A percentile compares a stretch with the other conserved stretches of the same genome.
Evolutionary conservation across 2,888 invertebrate species (phyloP).

Genomic region (Chorisops tibialis): DNA sequence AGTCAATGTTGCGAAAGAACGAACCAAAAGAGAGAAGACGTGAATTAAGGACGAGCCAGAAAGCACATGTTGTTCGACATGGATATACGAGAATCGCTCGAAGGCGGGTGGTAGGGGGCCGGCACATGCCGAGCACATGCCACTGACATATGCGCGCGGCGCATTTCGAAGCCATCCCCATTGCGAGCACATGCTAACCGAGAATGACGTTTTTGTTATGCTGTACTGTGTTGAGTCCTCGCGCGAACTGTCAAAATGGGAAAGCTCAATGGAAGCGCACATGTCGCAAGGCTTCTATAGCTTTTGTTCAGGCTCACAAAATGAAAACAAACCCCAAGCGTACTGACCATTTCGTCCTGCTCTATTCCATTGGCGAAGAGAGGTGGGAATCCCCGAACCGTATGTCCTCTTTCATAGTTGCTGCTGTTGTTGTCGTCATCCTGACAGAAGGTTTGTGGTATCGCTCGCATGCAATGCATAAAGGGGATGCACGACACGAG

Average conservation of each 20-base stretch:
- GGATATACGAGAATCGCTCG: slow-evolving; percentile 5
- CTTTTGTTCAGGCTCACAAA: slow-evolving; percentile 27
- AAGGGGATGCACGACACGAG: neutral
- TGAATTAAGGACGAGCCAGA: neutral
- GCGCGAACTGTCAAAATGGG: slow-evolving; percentile 2
- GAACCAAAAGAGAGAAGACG: slow-evolving; percentile 1
- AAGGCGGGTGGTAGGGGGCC: slow-evolving; percentile 19
- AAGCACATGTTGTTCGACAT: slow-evolving; percentile 12
- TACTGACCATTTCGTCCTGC: slow-evolving; percentile 9
- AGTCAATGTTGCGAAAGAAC: slow-evolving; percentile 10
- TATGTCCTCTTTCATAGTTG: too few relatives aligned
- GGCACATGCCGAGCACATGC: slow-evolving; percentile 23
- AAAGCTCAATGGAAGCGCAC: slow-evolving; percentile 21
- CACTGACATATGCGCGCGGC: neutral
- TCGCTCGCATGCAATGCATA: neutral
- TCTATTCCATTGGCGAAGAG: neutral
- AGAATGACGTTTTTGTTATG: neutral
- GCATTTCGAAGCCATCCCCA: slow-evolving; percentile 21
- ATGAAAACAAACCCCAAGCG: slow-evolving; percentile 30
- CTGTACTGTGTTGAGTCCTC: neutral
- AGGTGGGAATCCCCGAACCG: too few relatives aligned
- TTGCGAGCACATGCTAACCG: slow-evolving; percentile 8
- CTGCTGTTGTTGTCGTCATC: too few relatives aligned
- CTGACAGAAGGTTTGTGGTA: neutral
- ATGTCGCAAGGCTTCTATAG: slow-evolving; percentile 27